Base-by-base conservation (phyloP, 2,888 invertebrate genomes). In the Tolmerus cingulatus region DNA sequence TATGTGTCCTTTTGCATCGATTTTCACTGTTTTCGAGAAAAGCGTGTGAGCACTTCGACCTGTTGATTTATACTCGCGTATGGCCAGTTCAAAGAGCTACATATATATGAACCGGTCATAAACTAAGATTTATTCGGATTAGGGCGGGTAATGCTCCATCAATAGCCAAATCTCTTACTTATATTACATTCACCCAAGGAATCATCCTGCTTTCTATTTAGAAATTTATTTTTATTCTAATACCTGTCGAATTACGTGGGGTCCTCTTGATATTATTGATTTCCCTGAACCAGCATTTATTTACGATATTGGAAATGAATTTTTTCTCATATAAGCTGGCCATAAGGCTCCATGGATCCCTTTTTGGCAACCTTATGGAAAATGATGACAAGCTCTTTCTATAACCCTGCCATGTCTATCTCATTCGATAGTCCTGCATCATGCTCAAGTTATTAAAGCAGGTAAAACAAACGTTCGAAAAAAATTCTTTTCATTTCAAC, bases 281-380 rank as follows among this genome's bases (percentile, higher is more conserved):
- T 79, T 46, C 30, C 30, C 55, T 79, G 79, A 79, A 46, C 55
- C 23, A 46, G 79, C 79, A 79, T 51, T 79, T 79, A 51, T n/a
- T 34, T 27, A 46, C 16, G 51, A 51, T 79, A 79, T 79, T 79
- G 27, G 55, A 79, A 55, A 51, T 79, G 51, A 79, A 30, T 79
- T 66, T 66, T 23, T 16, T 16, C 23, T 79, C 78, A 51, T 23
- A 51, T 79, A 79, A 79, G 79, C 79, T 79, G 14, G 14, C 79
- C 46, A 79, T 79, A 79, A 27, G 27, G 27, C 30, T 30, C 14
- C 7, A 27, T 30, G 51, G 51, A 51, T 79, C 51, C 79, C 51
- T 40, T 79, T 30, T 51, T 27, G 30, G 12, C n/a, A 27, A 7
- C 16, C 46, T 27, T 30, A 27, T n/a, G n/a, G 51, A 79, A 79